A percentile compares a stretch with the other conserved stretches of the same genome.
Conservation (phyloP, 2,797 vertebrate genomes). For the Merluccius polli region DNA sequence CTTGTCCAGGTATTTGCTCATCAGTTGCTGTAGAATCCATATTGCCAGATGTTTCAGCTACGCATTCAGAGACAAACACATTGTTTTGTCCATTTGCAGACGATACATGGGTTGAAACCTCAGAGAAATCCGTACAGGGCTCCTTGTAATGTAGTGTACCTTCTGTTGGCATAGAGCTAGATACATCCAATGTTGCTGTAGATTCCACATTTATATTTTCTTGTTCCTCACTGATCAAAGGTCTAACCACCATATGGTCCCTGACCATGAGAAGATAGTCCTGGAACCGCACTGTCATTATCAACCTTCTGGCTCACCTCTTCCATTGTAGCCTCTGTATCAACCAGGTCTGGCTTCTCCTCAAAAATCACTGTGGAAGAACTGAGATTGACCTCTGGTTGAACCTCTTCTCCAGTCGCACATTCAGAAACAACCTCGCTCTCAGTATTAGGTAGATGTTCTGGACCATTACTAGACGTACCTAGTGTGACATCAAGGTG, state of each 20-base stretch:
- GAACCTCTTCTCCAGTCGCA: conserved; percentile 21
- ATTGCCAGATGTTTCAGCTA: neutral
- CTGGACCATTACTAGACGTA: neutral
- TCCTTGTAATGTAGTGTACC: neutral
- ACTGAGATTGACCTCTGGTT: conserved; percentile 6
- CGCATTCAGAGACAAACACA: neutral
- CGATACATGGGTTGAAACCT: neutral
- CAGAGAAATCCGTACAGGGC: conserved; percentile 1
- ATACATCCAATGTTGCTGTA: neutral
- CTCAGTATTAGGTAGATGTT: conserved; percentile 3
- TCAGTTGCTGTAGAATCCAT: neutral
- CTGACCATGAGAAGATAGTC: neutral
- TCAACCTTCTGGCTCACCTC: neutral
- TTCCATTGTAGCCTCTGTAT: neutral
- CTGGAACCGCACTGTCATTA: neutral
- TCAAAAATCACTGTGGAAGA: neutral
- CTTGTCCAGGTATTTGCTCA: neutral
- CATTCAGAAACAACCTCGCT: conserved; percentile 17
- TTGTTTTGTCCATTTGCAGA: neutral
- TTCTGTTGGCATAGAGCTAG: neutral
- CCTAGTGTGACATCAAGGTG: neutral
- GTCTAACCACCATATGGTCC: neutral
- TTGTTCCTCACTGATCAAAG: neutral
- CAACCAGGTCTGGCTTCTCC: neutral
- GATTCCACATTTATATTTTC: neutral